phyloP scores from a whole-genome alignment of 2,888 invertebrate species.

The Schizaphis graminum region DNA sequence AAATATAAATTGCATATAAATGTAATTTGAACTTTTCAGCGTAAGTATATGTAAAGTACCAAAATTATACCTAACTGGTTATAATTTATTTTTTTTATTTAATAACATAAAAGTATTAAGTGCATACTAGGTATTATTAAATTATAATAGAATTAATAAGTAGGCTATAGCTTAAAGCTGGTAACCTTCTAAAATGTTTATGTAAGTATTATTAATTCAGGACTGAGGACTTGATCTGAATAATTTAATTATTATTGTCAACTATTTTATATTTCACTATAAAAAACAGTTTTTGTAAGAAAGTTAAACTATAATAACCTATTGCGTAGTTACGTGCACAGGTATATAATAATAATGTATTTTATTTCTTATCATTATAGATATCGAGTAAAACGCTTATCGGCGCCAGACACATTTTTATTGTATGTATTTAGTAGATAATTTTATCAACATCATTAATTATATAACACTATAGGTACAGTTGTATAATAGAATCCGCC shows the following conservation, averaged over 20 bases:
- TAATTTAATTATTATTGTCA: not conserved
- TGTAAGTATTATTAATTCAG: not conserved
- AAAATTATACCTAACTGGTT: not conserved
- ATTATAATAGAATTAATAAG: not conserved
- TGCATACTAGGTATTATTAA: not conserved
- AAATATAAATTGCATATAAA: not conserved
- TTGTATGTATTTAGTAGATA: not conserved
- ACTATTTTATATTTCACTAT: not conserved
- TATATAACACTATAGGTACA: not conserved
- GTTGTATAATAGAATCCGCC: not conserved
- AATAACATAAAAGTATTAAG: not conserved
- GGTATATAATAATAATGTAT: not conserved
- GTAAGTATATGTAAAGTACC: too few species aligned
- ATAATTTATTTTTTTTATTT: not conserved
- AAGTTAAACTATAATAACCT: not conserved
- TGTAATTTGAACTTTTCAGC: not conserved
- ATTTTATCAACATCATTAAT: not conserved
- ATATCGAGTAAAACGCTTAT: not conserved
- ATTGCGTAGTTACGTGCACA: not conserved
- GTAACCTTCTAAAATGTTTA: not conserved
- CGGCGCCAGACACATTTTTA: not conserved
- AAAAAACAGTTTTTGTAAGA: not conserved
- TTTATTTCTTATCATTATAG: not conserved
- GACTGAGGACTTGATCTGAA: too few species aligned
- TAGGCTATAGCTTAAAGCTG: not conserved